phyloP scores from a whole-genome alignment of 1,140 invertebrate genomes.

The Drosophila subpulchrella region DNA sequence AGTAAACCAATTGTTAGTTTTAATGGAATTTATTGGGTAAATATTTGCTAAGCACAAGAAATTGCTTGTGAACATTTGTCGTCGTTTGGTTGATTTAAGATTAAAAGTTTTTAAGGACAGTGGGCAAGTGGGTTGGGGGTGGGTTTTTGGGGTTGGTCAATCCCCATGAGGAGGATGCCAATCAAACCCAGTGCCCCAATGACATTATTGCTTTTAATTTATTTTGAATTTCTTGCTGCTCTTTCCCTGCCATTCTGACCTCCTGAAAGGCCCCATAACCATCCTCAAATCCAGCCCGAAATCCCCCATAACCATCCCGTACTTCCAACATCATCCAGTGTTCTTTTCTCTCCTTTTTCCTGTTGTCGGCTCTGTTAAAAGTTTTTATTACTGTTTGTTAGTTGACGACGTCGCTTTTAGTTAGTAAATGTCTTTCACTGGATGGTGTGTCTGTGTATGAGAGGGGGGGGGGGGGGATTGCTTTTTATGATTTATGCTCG shows the following conservation, averaged over 20 bases:
- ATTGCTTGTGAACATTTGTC: slow-evolving; percentile 68
- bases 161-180: slow-evolving; percentile 9
- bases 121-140: not conserved
- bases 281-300: not conserved
- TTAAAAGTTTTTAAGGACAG: slow-evolving; percentile 59
- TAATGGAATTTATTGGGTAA: slow-evolving; percentile 80
- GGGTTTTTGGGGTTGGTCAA: not conserved
- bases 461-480: not conserved
- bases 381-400: slow-evolving; percentile 59
- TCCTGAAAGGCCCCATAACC: not conserved
- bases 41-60: slow-evolving; percentile 72
- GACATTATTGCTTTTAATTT: slow-evolving; percentile 58
- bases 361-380: slow-evolving; percentile 38
- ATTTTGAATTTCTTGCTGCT: slow-evolving; percentile 44
- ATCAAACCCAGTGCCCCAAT: slow-evolving; percentile 32
- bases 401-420: slow-evolving; percentile 43
- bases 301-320: not conserved
- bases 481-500: slow-evolving; percentile 57
- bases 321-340: not conserved
- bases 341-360: not conserved
- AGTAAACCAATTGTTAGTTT: slow-evolving; percentile 81
- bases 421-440: slow-evolving; percentile 24
- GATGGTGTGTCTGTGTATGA: not conserved
- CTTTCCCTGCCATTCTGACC: not conserved
- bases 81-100: slow-evolving; percentile 69